Percentiles rank a stretch among this genome's conserved stretches.
These are phyloP conservation scores for Cremastinae sp. DNA, from an alignment of 2,888 invertebrate genomes.

Conservation along the genomic window DNA sequence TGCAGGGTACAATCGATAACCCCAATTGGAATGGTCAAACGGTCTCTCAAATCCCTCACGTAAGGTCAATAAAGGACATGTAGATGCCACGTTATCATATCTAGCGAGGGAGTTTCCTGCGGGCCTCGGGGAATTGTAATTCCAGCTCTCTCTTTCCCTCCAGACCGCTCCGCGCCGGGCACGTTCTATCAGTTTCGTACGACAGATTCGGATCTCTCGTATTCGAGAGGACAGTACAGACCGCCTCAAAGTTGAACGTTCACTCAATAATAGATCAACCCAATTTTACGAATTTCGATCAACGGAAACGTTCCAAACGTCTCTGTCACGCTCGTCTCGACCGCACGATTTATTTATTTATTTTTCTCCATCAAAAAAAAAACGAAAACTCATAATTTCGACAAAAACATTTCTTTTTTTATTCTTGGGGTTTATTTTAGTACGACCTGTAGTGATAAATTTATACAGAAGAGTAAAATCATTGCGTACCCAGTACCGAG, in stretches of 20 bases:
- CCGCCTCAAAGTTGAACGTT: no score
- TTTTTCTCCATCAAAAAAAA: no score
- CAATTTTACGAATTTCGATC: no score
- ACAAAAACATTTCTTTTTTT: no score
- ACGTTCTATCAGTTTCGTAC: constrained; percentile 28
- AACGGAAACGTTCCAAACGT: no score
- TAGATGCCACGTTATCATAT: constrained; percentile 20
- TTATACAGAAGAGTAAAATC: not conserved
- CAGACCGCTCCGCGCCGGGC: not conserved
- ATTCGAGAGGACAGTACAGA: not conserved
- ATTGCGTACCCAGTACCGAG: not conserved
- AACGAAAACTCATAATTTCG: no score
- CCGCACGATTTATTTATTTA: no score
- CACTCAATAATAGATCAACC: no score
- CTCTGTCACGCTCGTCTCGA: no score
- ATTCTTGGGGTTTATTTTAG: not conserved
- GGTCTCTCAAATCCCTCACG: constrained; percentile 6
- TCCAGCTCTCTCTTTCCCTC: not conserved
- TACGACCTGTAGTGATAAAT: not conserved
- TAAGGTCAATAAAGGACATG: constrained; percentile 29
- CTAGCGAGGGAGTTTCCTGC: not conserved
- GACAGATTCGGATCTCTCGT: constrained; percentile 12
- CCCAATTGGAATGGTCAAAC: constrained; percentile 9
- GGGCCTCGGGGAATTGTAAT: constrained; percentile 21
- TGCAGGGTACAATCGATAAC: not conserved